Evolutionary conservation across 2,888 invertebrate genomes (phyloP).

Genomic region (Andrena bicolor): DNA sequence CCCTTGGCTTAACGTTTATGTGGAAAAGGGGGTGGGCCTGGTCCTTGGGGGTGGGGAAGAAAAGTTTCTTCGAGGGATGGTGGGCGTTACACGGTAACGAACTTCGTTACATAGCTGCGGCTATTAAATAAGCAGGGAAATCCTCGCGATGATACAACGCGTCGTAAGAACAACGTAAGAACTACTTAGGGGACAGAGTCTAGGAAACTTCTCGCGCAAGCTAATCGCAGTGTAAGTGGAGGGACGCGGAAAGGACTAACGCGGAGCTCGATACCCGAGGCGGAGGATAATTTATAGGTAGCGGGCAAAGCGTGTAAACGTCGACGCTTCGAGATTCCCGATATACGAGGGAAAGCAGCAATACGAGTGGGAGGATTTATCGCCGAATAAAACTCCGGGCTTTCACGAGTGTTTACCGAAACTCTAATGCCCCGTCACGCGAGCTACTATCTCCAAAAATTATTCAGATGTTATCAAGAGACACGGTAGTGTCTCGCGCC

Average conservation of each 20-base stretch:
- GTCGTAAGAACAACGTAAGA: background rate
- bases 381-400: background rate
- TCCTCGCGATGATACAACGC: background rate
- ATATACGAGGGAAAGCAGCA: background rate
- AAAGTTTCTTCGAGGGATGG: slow-evolving; percentile 7
- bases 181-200: background rate
- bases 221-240: slow-evolving; percentile 16
- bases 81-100: background rate
- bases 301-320: background rate
- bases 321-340: background rate
- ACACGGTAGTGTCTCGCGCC: no score
- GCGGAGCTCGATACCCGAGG: background rate
- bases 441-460: background rate
- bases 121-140: slow-evolving; percentile 17
- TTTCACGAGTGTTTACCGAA: background rate
- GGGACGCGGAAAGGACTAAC: background rate
- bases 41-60: background rate
- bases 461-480: background rate
- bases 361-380: slow-evolving; percentile 30
- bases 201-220: background rate
- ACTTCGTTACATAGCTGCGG: slow-evolving; percentile 14
- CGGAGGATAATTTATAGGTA: slow-evolving; percentile 17
- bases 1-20: background rate
- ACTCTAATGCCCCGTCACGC: background rate
- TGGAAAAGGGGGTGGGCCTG: background rate